Base-by-base conservation (phyloP, 2,888 invertebrate species). In the Nomada lathburiana region DNA sequence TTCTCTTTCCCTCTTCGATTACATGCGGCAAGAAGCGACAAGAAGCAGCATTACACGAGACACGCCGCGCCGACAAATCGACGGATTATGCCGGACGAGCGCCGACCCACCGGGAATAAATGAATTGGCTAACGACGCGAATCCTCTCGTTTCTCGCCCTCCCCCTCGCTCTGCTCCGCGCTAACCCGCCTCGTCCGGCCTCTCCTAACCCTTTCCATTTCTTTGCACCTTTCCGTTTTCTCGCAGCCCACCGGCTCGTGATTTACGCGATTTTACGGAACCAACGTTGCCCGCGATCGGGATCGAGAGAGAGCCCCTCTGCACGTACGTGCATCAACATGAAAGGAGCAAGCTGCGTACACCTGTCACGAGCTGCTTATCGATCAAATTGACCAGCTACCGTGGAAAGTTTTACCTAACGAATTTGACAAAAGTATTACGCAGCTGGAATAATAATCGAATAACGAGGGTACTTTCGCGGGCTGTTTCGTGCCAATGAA, bases 11-110 rank as follows among this genome's bases (percentile, higher is more conserved):
- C 77, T 70, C 65, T 78, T 89, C 92, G 92, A 92, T 93, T 92
- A 93, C 92, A 92, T 92, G 87, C 89, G 81, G 80, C 91, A 92
- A 93, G 92, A 93, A 92, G 80, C 78, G 63, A 72, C 78, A 80
- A 78, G 80, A 80, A 80, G 90, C 89, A 86, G 90, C 91, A 91
- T 92, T 92, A 92, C 93, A 93, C 89, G 91, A 86, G 90, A 91
- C 92, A 90, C 91, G 91, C 84, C 89, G 90, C 87, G 92, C 91
- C 92, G 92, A 92, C 92, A 93, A 92, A 93, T 93, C 92, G 93
- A 92, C 88, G 88, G 90, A 93, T 92, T 93, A 93, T 93, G 89
- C 92, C 86, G 86, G 88, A 89, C 87, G 89, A 86, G 88, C 86
- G 81, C 87, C 88, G 88, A 90, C 90, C 90, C 90, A 90, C 90